A percentile compares a stretch with the other conserved stretches of the same genome.
These are phyloP conservation scores for Halictus rubicundus DNA, from an alignment of 1,140 invertebrate genomes.

Conservation along the genomic window DNA sequence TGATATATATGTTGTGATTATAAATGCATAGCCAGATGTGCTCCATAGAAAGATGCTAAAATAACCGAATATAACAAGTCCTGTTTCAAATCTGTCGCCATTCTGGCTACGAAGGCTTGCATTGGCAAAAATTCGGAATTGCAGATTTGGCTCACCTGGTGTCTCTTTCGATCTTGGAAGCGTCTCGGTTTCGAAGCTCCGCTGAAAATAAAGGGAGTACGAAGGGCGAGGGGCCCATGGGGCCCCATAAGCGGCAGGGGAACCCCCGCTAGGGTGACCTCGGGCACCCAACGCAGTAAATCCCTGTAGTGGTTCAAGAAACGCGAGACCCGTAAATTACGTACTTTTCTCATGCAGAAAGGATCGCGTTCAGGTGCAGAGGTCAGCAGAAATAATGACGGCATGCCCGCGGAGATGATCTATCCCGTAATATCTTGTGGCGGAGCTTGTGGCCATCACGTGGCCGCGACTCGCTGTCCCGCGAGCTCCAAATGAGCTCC, in stretches of 20 bases:
- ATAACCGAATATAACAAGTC: too few relatives aligned
- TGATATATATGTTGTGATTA: too few relatives aligned
- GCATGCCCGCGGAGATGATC: conserved; percentile 65
- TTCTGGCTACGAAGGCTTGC: too few relatives aligned
- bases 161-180: too few relatives aligned
- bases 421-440: conserved; percentile 70
- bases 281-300: conserved; percentile 73
- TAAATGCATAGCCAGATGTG: too few relatives aligned
- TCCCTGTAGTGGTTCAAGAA: conserved; percentile 70
- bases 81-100: too few relatives aligned
- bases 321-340: conserved; percentile 78
- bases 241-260: background rate
- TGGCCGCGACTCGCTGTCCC: conserved; percentile 37
- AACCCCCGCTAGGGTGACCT: conserved; percentile 74
- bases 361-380: conserved; percentile 69
- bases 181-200: conserved; percentile 32
- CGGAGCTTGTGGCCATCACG: conserved; percentile 54
- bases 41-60: too few relatives aligned
- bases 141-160: too few relatives aligned
- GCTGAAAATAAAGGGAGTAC: conserved; percentile 18
- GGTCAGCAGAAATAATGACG: conserved; percentile 72
- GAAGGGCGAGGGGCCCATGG: background rate
- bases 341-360: conserved; percentile 75
- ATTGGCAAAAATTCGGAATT: too few relatives aligned
- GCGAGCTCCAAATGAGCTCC: conserved; percentile 51